Base-by-base conservation (phyloP, 1,140 invertebrate genomes). In the Onthophagus taurus region DNA sequence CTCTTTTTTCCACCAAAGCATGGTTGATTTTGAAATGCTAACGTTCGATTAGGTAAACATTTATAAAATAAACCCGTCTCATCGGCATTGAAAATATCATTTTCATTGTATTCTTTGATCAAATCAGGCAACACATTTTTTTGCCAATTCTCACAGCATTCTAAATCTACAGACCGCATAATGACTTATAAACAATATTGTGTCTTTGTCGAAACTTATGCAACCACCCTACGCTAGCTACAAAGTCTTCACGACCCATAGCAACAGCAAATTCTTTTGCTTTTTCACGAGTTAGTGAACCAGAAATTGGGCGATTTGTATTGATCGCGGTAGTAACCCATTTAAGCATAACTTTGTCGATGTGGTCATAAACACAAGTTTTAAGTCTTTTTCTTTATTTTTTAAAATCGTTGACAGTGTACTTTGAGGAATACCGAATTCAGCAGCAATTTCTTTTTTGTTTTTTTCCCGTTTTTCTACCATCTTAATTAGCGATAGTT, bases 1-100 rank as follows among this genome's bases (percentile, higher is more conserved):
- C 50, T 54, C 20, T 45, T 30, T 35, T 49, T 49, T 19, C 42
- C 35, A n/a, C 35, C 42, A 39, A 35, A 8, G 20, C 42, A 43
- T 43, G 35, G 35, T 18, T 37, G 9, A 13, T 13, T 29, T 26
- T 41, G 29, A 26, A 41, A 31, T 5, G 30, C 26, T 2, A 31
- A 14, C 4, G 41, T 43, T 43, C 18, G 31, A 19, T 31, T 33
- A 16, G 33, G 11, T 4, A 26, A 36, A 37, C 35, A 37, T 20
- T 37, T 37, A 11, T 7, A 37, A 26, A 44, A 24, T 2, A 36
- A 20, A 18, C 17, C 20, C 23, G 20, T 44, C 19, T 36, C 13
- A 23, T 44, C 31, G 6, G 31, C n/a, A 24, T 44, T 44, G 18
- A 44, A 44, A 36, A 44, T 26, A 11, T 36, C 21, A 23, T 26